Evolutionary conservation across 2,113 vertebrate genomes (phyloP).

Genomic region (Emydura subglobosa): DNA sequence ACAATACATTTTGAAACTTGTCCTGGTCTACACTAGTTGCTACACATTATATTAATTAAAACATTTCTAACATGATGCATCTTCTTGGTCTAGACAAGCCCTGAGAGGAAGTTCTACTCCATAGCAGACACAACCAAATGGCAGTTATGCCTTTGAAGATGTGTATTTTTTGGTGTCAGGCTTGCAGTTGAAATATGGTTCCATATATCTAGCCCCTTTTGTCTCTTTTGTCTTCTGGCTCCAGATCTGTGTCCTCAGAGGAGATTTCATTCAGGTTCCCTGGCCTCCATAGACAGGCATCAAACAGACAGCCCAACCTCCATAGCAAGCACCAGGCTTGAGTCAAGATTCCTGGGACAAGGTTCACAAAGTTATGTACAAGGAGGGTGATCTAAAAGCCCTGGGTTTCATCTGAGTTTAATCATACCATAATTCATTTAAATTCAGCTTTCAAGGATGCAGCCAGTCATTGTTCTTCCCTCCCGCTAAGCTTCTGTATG

Average conservation of each 20-base stretch:
- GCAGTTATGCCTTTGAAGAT: background rate
- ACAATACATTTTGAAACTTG: background rate
- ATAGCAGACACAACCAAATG: background rate
- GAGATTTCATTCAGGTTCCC: background rate
- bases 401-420: background rate
- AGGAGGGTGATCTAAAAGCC: background rate
- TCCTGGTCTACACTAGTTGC: background rate
- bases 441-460: background rate
- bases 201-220: background rate
- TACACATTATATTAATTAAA: background rate
- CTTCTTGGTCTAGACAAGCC: background rate
- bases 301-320: background rate
- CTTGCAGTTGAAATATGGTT: background rate
- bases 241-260: background rate
- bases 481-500: background rate
- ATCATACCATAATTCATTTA: background rate
- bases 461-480: background rate
- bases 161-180: background rate
- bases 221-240: background rate
- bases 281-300: background rate
- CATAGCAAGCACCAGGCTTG: background rate
- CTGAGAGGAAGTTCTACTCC: background rate
- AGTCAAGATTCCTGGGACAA: background rate
- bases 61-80: background rate
- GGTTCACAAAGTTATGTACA: background rate